These are phyloP conservation scores for Philonicus albiceps DNA, from an alignment of 2,888 invertebrate genomes.

Conservation along the genomic window DNA sequence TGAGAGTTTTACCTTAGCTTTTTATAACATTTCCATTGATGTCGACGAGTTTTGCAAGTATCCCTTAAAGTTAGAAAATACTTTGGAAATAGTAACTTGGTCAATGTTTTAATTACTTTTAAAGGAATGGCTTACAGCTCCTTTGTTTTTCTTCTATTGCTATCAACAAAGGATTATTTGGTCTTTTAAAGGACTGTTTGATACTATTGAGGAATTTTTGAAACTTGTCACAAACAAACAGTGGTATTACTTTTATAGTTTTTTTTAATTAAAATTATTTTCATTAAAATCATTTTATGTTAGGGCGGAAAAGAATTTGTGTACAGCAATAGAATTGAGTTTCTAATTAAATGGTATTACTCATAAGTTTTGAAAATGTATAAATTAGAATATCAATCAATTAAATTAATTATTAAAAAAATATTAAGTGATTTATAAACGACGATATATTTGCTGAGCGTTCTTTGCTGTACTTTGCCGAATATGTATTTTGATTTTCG, in stretches of 20 bases:
- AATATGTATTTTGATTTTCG: no score
- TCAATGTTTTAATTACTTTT: background rate
- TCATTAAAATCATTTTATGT: background rate
- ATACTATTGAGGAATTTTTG: background rate
- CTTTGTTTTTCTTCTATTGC: background rate
- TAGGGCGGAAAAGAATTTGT: background rate
- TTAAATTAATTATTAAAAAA: no score
- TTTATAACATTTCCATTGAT: background rate
- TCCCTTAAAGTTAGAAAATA: background rate
- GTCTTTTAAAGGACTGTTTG: background rate
- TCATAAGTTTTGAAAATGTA: no score
- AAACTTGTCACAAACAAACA: background rate
- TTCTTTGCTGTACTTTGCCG: no score
- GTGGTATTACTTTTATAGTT: background rate
- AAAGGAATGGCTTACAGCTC: background rate
- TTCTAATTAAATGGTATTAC: background rate
- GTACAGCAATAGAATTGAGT: background rate
- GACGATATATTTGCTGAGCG: no score
- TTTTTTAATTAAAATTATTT: background rate
- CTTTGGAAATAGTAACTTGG: background rate
- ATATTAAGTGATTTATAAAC: no score
- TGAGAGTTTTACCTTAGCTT: background rate
- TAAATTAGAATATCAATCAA: no score
- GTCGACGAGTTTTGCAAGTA: background rate
- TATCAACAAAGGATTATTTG: background rate